Base-by-base conservation (phyloP, 2,113 vertebrate species). In the Emydura subglobosa region DNA sequence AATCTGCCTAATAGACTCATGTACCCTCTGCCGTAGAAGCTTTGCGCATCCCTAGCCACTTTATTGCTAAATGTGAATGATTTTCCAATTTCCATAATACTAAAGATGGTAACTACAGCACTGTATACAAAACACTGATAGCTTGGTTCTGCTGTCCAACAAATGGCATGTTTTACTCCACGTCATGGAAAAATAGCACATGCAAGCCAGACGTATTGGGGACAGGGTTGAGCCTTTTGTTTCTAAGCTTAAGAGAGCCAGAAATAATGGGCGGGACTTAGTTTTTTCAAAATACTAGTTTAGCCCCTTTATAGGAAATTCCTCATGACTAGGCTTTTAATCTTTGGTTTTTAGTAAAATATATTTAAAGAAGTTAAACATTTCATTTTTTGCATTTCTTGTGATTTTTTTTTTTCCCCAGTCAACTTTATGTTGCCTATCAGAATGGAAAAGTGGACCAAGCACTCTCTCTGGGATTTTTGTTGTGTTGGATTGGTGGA, bases 381-480 rank as follows among this genome's bases (percentile, higher is more conserved):
- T 49, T 25, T 53, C 84, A 91, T 54, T 82, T 29, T 87, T 95
- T 82, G 27, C 1, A 0, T 82, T 0, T 79, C 79, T 87, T 11
- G 39, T 59, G 61, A 21, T 93, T 87, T 24, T 29, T 53, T 86
- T 95, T 93, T 54, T 34, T 49, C 79, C 85, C 44, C 83, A 98
- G 98, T 88, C 98, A 98, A 88, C 97, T 98, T 14, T 97, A 86
- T 25, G 31, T 97, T 72, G 96, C 98, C 76, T 96, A 97, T 92
- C 97, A 94, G 88, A 98, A 91, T 65, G 97, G 98, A 78, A 98
- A 97, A 96, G 98, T 98, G 55, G 98, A 97, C 34, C 96, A 98
- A 86, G 98, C 97, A 1, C 97, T 98, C 92, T 98, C 98, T 79
- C 80, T 98, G 81, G 97, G 96, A 54, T 98, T 99, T 87, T 97